These are phyloP conservation scores for Bettongia penicillata DNA, from an alignment of 2,113 vertebrate genomes.

Conservation along the genomic window DNA sequence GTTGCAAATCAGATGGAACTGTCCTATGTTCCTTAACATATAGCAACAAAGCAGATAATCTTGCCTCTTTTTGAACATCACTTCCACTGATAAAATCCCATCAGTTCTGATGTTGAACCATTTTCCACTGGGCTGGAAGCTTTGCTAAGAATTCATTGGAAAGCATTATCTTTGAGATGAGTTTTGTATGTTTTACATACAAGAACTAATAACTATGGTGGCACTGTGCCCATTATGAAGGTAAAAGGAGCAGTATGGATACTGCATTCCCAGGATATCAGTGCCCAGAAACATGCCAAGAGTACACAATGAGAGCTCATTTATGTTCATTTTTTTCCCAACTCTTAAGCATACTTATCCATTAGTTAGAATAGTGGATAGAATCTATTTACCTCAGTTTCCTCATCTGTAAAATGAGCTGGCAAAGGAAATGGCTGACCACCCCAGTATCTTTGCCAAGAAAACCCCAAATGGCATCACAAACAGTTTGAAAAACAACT, in stretches of 20 bases:
- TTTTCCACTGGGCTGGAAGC: background rate
- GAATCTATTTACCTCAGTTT: too few relatives aligned
- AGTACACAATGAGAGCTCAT: background rate
- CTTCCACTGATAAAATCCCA: background rate
- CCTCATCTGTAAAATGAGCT: too few relatives aligned
- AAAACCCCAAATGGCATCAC: too few relatives aligned
- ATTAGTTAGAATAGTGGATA: too few relatives aligned
- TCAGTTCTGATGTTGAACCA: background rate
- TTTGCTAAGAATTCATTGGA: background rate
- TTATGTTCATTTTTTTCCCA: too few relatives aligned
- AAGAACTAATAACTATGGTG: background rate
- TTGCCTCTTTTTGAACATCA: background rate
- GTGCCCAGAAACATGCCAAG: background rate
- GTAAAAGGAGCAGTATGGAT: background rate
- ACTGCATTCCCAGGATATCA: background rate
- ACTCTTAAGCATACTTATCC: too few relatives aligned
- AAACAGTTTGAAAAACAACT: too few relatives aligned
- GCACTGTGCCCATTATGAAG: background rate
- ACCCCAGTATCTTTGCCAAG: too few relatives aligned
- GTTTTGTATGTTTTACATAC: background rate
- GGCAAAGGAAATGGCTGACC: too few relatives aligned
- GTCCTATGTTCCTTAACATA: background rate
- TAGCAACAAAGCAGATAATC: background rate
- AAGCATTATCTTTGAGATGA: background rate
- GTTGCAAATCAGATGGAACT: background rate